Conservation (phyloP, 2,797 vertebrate genomes). For the Manis javanica region DNA sequence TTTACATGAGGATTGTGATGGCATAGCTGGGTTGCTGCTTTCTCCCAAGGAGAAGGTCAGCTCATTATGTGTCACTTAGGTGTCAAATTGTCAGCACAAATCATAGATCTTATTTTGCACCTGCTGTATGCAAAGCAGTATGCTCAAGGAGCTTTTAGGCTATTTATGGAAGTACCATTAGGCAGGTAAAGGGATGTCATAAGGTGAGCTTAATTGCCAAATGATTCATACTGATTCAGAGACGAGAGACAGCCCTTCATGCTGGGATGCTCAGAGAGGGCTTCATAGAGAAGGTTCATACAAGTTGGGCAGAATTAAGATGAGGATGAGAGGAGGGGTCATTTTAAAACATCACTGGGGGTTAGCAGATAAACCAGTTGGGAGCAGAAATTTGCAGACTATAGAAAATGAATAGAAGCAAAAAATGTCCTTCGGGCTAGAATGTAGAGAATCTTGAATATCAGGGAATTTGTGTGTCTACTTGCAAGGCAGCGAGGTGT, state of each 20-base stretch:
- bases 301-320: background rate
- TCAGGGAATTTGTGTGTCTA: background rate
- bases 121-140: conserved; percentile 48
- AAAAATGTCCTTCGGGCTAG: background rate
- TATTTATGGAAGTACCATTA: conserved; percentile 61
- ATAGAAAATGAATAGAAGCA: background rate
- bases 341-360: background rate
- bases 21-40: background rate
- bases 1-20: background rate
- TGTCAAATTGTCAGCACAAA: background rate
- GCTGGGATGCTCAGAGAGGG: background rate
- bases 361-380: background rate
- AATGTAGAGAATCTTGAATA: background rate
- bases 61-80: background rate
- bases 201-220: conserved; percentile 61
- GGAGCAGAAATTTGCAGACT: background rate
- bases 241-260: conserved; percentile 37
- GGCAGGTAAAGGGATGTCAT: conserved; percentile 59
- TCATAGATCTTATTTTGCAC: conserved; percentile 38
- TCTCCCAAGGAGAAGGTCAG: background rate
- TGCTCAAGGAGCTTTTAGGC: conserved; percentile 17
- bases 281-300: background rate
- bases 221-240: conserved; percentile 50
- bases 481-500: background rate
- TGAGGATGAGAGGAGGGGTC: background rate